Evolutionary conservation across 2,797 vertebrate species (phyloP), one percentile per base, ranked within the genome.

Genomic region (Coracias cyanogaster): DNA sequence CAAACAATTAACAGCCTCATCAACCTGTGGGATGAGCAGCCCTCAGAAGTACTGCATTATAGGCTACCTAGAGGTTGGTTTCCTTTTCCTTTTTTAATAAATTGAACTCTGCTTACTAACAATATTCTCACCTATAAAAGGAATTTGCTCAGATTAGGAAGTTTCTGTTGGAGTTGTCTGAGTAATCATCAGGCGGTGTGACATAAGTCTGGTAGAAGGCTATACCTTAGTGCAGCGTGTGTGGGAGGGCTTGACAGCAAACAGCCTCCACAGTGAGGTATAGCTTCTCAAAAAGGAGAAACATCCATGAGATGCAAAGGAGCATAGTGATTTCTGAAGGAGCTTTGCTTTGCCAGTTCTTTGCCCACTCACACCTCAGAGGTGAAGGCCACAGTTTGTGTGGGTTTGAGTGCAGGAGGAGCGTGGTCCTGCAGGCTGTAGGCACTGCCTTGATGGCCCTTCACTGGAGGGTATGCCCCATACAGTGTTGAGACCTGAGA

Each of bases 11-110:
- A 98, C 94, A 0, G 98, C 98, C 58, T 98, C 99, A 0, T 99
- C 99, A 37, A 99, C 99, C n/a, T 99, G 99, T 31, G 98, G 99
- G 28, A 95, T 98, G 69, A 88, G 93, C 3, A 81, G 95, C 66
- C 98, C 98, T 48, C 98, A 99, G 95, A 98, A 98, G 64, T 99
- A 99, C 91, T 99, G 99, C 97, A 99, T 99, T 94, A 92, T 99
- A 31, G 97, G 99, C 95, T 98, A 99, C 96, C 97, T 99, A n/a
- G 98, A 99, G 99, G 99, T 99, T 71, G 96, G 98, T 96, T 81
- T 69, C 15, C 62, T 74, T 66, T 62, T 86, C 66, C 81, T 74
- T 86, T 66, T 89, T 79, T 33, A 37, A 64, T 58, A 35, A 74
- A 74, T 10, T 43, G 48, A 76, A 14, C 28, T 76, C 28, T 55